Conservation (phyloP, 2,113 vertebrate genomes). For the Protobothrops mucrosquamatus region DNA sequence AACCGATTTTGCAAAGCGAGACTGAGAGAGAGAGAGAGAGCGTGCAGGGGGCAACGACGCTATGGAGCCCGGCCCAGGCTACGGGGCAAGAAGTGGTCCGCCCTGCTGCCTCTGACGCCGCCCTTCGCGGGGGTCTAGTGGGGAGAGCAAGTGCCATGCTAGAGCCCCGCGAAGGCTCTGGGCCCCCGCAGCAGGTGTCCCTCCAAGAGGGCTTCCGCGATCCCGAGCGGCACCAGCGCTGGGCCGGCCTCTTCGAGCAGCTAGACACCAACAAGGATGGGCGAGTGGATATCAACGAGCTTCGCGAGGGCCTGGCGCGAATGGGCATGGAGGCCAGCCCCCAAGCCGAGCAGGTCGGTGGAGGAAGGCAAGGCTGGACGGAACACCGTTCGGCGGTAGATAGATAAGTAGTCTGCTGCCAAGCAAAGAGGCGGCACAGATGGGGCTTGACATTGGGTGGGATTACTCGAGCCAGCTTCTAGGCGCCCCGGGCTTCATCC, state of each 20-base stretch:
- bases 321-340: conserved; percentile 66
- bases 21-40: background rate
- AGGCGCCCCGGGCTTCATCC: background rate
- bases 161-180: conserved; percentile 40
- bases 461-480: background rate
- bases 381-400: background rate
- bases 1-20: background rate
- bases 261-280: conserved; percentile 88
- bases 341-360: conserved; percentile 53
- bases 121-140: conserved; percentile 34
- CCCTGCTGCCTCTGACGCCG: background rate
- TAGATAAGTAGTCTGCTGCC: background rate
- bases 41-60: background rate
- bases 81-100: background rate
- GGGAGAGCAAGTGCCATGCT: conserved; percentile 26
- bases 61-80: background rate
- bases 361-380: background rate
- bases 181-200: background rate
- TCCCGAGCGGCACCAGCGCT: conserved; percentile 69
- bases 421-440: background rate
- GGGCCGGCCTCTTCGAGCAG: conserved; percentile 81
- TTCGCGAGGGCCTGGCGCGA: conserved; percentile 76
- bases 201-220: conserved; percentile 47
- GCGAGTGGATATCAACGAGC: conserved; percentile 79
- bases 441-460: background rate